Percentiles rank a stretch among this genome's conserved stretches.
phyloP scores from a whole-genome alignment of 2,797 vertebrate genomes.

The Falco columbarius region DNA sequence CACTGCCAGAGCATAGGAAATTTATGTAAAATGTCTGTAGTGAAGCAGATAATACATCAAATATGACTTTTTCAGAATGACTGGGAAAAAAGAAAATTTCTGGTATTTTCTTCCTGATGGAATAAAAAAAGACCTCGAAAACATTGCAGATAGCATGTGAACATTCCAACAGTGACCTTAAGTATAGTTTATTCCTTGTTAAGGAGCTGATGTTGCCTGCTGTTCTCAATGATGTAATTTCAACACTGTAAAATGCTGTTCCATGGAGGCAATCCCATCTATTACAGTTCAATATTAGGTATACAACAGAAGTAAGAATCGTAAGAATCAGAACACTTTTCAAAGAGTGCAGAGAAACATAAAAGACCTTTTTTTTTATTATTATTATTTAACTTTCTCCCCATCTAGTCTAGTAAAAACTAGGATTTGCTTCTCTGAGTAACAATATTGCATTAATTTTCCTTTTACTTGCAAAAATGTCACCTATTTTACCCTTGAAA shows the following conservation, averaged over 20 bases:
- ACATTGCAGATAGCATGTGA: neutral
- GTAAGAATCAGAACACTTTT: neutral
- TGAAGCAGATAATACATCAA: neutral
- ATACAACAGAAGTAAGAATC: neutral
- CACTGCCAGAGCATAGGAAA: neutral
- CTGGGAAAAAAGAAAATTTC: neutral
- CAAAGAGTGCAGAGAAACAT: neutral
- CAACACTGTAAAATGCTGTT: neutral
- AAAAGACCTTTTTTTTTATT: neutral
- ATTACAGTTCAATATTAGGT: neutral
- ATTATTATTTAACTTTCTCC: neutral
- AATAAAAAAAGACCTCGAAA: neutral
- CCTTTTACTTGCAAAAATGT: neutral
- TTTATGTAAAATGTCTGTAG: neutral
- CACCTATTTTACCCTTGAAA: neutral
- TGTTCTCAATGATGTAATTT: neutral
- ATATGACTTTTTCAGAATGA: neutral
- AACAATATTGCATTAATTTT: neutral
- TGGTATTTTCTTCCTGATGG: neutral
- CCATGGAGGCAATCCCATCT: neutral
- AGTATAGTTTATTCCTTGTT: neutral
- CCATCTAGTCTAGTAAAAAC: neutral
- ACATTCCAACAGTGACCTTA: neutral
- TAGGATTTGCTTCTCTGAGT: neutral
- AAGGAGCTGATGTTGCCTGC: neutral